Base-by-base conservation (phyloP, 2,113 vertebrate species). In the Planiliza haematocheilus region DNA sequence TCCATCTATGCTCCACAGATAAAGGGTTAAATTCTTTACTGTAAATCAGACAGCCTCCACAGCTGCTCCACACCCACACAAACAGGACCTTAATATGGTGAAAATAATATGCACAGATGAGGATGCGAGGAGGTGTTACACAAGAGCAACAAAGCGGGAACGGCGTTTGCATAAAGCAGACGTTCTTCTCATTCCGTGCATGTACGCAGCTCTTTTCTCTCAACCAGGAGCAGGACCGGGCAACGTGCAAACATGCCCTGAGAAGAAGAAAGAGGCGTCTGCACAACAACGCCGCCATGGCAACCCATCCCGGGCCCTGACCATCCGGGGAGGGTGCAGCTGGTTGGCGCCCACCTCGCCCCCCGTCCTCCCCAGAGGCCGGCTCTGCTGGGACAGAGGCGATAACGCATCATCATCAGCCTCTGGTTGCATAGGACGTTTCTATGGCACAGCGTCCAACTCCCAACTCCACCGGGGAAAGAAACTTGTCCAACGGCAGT, bases 261-360 rank as follows among this genome's bases (percentile, higher is more conserved):
- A 72, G 45, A 84, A 77, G 5, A 2, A 30, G 24, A 30, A 70
- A 70, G 64, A 55, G 12, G 65, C 46, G 61, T 70, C 62, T 53
- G 70, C 81, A 80, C 74, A 64, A 79, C 72, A 80, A 79, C 65
- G 13, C 51, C 55, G 85, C 73, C 88, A 90, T 90, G 85, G 89
- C 72, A 90, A 91, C 89, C 58, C 80, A 55, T 56, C 75, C 63
- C 37, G 52, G 70, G 59, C 64, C 72, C 43, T 3, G 24, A 51
- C 72, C 65, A 81, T 86, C 86, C 79, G 81, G 79, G 12, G 51
- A 14, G 62, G 74, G 61, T 85, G 79, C 85, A 87, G 87, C 83
- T 84, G 88, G 88, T 83, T 30, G 24, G 24, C 24, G 2, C 24
- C 24, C 24, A 3, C 24, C 3, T 30, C 24, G 3, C 24, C 24